Conservation (phyloP, 2,888 invertebrate genomes). For the Aspidapion aeneum region DNA sequence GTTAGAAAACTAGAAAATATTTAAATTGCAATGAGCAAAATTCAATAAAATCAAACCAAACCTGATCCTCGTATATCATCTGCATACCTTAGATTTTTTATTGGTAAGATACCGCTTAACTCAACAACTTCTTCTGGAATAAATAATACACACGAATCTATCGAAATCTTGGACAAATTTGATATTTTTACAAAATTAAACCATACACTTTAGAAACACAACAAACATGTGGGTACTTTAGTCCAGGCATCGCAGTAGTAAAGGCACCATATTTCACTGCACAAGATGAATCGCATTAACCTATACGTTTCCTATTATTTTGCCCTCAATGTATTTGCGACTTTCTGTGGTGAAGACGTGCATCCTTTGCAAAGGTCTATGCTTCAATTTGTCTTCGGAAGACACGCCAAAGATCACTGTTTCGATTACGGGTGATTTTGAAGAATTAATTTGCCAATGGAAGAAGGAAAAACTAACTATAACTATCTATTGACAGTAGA, state of each 20-base stretch:
- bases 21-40: no score
- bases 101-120: no score
- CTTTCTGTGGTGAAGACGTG: neutral
- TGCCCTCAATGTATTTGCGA: neutral
- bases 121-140: no score
- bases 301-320: neutral
- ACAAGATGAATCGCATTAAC: neutral
- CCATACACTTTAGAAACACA: no score
- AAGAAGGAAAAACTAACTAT: neutral
- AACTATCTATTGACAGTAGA: neutral
- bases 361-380: neutral
- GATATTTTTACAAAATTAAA: no score
- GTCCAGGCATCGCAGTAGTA: neutral
- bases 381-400: neutral
- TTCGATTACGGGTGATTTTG: neutral
- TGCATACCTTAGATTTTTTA: no score
- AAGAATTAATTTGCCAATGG: neutral
- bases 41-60: no score
- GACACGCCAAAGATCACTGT: neutral
- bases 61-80: no score
- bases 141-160: no score
- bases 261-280: neutral
- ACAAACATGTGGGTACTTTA: neutral
- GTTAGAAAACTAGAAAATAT: no score
- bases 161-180: no score